Base-by-base conservation (phyloP, 2,888 invertebrate species). In the Caenorhabditis angaria region DNA sequence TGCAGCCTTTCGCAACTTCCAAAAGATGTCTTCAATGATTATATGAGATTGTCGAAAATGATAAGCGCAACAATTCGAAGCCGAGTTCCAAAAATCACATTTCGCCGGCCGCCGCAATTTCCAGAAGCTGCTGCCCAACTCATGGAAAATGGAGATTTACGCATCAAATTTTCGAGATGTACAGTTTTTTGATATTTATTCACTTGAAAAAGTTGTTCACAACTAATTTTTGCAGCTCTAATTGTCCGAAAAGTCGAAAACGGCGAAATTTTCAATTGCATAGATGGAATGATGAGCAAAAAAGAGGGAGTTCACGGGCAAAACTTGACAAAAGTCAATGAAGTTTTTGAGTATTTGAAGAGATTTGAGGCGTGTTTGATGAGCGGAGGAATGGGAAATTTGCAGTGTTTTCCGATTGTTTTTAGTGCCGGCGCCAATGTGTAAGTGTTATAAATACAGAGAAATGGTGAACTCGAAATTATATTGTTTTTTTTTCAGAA, bases 121-220 rank as follows among this genome's bases (percentile, higher is more conserved):
- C 69, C 74, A 0, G 65, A 68, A 18, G 64, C 74, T 0, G 29
- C 18, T 18, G 71, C 74, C 0, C 66, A 70, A n/a, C 66, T 78
- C 3, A 76, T 76, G 74, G 76, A 78, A 47, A 78, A 74, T 41
- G 78, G 78, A 14, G 76, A 78, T 60, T 22, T 78, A 5, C 28
- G 76, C 25, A 69, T 74, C 22, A 66, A 66, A 25, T 64, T 64
- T 22, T 22, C 58, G 18, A 58, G 25, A 28, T 55, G 69, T 68
- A 48, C 18, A 47, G 1, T 41, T 32, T 32, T 32, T 32, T n/a
- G 29, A n/a, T n/a, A n/a, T n/a, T n/a, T n/a, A n/a, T n/a, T n/a
- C 10, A 48, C n/a, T 14, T 24, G n/a, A 51, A 27, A 54, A 28
- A 54, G 5, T n/a, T n/a, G n/a, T n/a, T 28, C 27, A 4, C 55